These are phyloP conservation scores for Leptopilina myrica DNA, from an alignment of 2,888 invertebrate genomes.

Conservation along the genomic window DNA sequence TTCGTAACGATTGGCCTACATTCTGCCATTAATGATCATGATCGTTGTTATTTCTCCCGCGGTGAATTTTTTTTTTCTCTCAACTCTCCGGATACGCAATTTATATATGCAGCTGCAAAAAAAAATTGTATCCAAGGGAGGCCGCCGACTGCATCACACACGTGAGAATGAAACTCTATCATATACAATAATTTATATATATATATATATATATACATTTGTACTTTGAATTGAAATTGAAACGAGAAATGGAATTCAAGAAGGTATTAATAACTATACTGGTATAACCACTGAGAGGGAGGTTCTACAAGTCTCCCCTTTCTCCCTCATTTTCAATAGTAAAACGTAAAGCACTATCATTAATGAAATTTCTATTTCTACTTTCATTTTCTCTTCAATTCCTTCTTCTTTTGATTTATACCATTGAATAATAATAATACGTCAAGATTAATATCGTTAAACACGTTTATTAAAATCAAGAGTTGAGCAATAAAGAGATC, in stretches of 20 bases:
- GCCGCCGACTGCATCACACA: slow-evolving; percentile 7
- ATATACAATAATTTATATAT: not conserved
- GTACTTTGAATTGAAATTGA: slow-evolving; percentile 26
- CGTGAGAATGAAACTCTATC: slow-evolving; percentile 31
- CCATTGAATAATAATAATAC: not conserved
- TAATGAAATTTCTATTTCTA: not conserved
- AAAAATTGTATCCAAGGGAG: slow-evolving; percentile 6
- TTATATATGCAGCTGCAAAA: slow-evolving; percentile 30
- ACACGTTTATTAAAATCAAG: no score
- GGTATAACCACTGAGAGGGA: slow-evolving; percentile 14
- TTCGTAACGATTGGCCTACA: slow-evolving; percentile 21
- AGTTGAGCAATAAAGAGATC: no score
- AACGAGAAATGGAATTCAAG: slow-evolving; percentile 27
- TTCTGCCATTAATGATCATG: slow-evolving; percentile 18
- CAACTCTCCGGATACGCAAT: slow-evolving; percentile 10
- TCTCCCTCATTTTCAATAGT: slow-evolving; percentile 5
- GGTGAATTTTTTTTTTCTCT: slow-evolving; percentile 22
- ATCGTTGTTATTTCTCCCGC: slow-evolving; percentile 31
- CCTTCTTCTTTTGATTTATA: not conserved
- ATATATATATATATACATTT: not conserved
- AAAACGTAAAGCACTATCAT: not conserved
- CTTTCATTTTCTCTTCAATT: not conserved
- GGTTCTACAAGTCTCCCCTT: not conserved
- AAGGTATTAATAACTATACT: not conserved
- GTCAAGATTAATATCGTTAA: not conserved